Evolutionary conservation across 2,113 vertebrate genomes (phyloP), one percentile per base, ranked within the genome.

Genomic region (Peromyscus californicus): DNA sequence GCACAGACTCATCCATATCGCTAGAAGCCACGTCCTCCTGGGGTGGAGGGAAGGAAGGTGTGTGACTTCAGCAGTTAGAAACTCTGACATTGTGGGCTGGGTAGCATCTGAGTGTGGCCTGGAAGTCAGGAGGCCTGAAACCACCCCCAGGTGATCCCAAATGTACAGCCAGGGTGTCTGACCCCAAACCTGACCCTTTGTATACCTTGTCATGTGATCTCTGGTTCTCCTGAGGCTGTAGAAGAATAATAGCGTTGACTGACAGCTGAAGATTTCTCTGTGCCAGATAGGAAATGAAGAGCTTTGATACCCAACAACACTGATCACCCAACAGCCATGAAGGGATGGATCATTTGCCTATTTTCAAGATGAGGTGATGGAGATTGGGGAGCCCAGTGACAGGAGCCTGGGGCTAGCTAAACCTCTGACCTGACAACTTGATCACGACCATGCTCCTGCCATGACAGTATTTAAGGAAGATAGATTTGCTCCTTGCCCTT

Each of bases 181-280:
- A 8, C 61, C 1, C 13, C 10, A 26, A 21, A 3, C 2, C 0
- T 1, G 17, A 2, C 26, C 33, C 51, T 39, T 9, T 0, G 0
- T 0, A 2, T 4, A 26, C 10, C 39, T 22, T 4, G 0, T 22
- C 7, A 0, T 8, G 2, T 10, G 16, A 26, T 7, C 63, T 15
- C 12, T 4, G 9, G 19, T 59, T 2, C 3, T 21, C 39, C 83
- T 1, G 31, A n/a, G 51, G 59, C 3, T 15, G 26, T 33, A 17
- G n/a, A 31, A 8, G 15, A 51, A 22, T 11, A 7, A 29, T 0
- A 29, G 29, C 7, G 1, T 0, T 12, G 7, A 54, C 9, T 16
- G 33, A 51, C 26, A 31, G 7, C 10, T 0, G 13, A 36, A 61
- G 72, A 5, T 7, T 80, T 80, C 33, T 11, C 76, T 57, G 31